Evolutionary conservation across 1,140 invertebrate species (phyloP), one percentile per base, ranked within the genome.

Genomic region (Wiebesia pumilae): DNA sequence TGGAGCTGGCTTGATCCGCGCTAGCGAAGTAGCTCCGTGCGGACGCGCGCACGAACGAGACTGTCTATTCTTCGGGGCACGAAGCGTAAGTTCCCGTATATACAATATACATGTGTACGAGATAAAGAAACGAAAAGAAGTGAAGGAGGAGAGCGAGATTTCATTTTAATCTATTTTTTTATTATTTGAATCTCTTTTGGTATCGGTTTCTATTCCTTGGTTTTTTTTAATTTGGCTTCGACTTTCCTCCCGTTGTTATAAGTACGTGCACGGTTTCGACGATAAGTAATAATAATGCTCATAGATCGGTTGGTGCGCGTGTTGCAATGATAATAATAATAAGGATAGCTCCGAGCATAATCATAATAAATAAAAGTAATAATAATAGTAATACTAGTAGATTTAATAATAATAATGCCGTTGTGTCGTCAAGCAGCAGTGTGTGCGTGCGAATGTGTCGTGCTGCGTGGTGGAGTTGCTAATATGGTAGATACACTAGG

Each of bases 21-120:
- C 90, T 90, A 91, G 90, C 91, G 88, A 91, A 92, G 92, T 91
- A 91, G 91, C 92, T 92, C 90, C 89, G 90, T 90, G 91, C 91
- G 90, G 88, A 89, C 88, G 88, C 89, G 90, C 85, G 85, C 85
- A 83, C 85, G 85, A 86, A 71, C 80, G 89, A 90, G 90, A 93
- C 91, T 90, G 90, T 92, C 89, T 89, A 89, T 91, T 91, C 91
- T 93, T 91, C 90, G 90, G 90, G 86, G 88, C 90, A 90, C 90
- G 90, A 90, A 92, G 90, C 89, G 91, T 93, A 93, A 92, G 91
- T 92, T 81, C 38, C 10, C n/a, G 30, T 16, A 21, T 69, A 33
- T 33, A 69, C 35, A 69, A 35, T 35, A 35, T 33, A 16, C 21
- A 69, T 69, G 33, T 62, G 10, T 62, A 62, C 58, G 58, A 62